A percentile compares a stretch with the other conserved stretches of the same genome.
Evolutionary conservation across 2,888 invertebrate species (phyloP).

Genomic region (Glaucopsyche alexis): DNA sequence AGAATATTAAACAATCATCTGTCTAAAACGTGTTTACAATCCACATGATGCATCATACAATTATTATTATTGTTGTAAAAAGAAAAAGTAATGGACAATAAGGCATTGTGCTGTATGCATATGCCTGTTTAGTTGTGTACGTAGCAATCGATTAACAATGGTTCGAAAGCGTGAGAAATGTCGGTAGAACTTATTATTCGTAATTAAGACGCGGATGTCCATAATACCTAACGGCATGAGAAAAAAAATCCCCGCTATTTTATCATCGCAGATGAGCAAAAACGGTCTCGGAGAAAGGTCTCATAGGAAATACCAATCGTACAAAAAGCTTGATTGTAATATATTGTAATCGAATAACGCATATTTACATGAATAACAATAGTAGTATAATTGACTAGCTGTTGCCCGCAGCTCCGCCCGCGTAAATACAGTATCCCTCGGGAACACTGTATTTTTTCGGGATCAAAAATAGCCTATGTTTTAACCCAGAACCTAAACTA

Average conservation of each 20-base stretch:
- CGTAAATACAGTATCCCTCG: too few species aligned
- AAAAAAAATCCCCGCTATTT: background rate
- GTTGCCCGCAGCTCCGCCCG: too few species aligned
- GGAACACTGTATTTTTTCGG: too few species aligned
- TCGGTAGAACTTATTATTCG: constrained; percentile 32
- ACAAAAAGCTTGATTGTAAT: too few species aligned
- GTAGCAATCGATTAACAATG: constrained; percentile 33
- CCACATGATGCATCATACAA: background rate
- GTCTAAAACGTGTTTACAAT: background rate
- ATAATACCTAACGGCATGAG: background rate
- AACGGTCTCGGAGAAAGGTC: too few species aligned
- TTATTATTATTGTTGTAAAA: constrained; percentile 8
- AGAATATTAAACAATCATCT: background rate
- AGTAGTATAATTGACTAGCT: too few species aligned
- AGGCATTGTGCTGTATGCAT: constrained; percentile 9
- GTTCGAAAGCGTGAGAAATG: constrained; percentile 40
- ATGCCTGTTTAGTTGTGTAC: background rate
- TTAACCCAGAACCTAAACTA: too few species aligned
- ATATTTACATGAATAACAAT: too few species aligned
- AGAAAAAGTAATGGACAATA: constrained; percentile 14
- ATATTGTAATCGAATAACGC: too few species aligned
- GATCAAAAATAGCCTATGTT: too few species aligned
- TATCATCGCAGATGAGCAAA: background rate
- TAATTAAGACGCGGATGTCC: constrained; percentile 19
- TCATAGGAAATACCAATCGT: too few species aligned